These are phyloP conservation scores for Hiodon alosoides DNA, from an alignment of 2,113 vertebrate species.

Conservation along the genomic window DNA sequence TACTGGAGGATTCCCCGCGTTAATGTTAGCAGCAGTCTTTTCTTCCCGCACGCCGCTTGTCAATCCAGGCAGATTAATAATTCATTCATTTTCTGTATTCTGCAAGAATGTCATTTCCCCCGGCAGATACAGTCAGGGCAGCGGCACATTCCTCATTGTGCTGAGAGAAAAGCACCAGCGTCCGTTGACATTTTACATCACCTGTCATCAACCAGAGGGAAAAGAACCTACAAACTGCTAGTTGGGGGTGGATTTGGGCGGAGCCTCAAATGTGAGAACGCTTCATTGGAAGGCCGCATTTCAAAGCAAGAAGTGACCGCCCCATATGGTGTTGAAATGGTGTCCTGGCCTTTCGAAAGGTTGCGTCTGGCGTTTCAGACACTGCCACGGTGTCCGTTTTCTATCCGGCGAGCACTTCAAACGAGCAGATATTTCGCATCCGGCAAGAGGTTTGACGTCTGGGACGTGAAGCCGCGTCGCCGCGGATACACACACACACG, in stretches of 20 bases:
- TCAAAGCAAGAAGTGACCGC: too few relatives aligned
- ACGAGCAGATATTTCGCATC: not conserved
- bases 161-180: slow-evolving; percentile 1
- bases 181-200: slow-evolving; percentile 27
- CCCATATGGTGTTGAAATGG: too few relatives aligned
- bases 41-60: not conserved
- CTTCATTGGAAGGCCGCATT: too few relatives aligned
- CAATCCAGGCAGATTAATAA: slow-evolving; percentile 23
- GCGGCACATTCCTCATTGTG: slow-evolving; percentile 21
- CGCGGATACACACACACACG: too few relatives aligned
- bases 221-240: not conserved
- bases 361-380: not conserved
- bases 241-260: too few relatives aligned
- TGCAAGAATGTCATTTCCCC: slow-evolving; percentile 24
- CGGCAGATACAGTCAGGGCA: slow-evolving; percentile 23
- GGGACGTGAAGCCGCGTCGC: too few relatives aligned
- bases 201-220: slow-evolving; percentile 1
- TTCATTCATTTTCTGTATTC: slow-evolving; percentile 21
- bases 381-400: not conserved
- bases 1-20: not conserved
- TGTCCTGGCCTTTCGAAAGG: too few relatives aligned
- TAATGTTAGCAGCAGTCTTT: not conserved
- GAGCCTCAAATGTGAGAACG: too few relatives aligned
- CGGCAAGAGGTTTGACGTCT: not conserved
- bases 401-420: slow-evolving; percentile 12